Percentiles rank a stretch among this genome's conserved stretches.
These are phyloP conservation scores for Halocaridina rubra DNA, from an alignment of 2,888 invertebrate genomes.

Conservation along the genomic window DNA sequence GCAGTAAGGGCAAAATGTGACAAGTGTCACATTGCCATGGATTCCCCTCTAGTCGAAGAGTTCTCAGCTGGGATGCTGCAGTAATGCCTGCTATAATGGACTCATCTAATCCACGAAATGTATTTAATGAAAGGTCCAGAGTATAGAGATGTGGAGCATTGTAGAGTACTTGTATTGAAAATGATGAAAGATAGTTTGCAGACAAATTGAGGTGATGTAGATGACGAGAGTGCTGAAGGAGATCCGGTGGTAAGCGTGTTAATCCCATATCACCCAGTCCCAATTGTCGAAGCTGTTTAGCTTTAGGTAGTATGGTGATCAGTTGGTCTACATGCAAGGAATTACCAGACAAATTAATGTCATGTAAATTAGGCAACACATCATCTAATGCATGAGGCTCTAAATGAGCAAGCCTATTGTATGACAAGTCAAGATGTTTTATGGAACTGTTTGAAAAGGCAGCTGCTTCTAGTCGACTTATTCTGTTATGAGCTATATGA, in stretches of 20 bases:
- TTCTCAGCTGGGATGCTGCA: slow-evolving; percentile 48
- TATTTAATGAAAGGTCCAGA: slow-evolving; percentile 66
- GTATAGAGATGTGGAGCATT: slow-evolving; percentile 64
- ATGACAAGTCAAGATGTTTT: slow-evolving; percentile 79
- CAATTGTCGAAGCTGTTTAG: slow-evolving; percentile 47
- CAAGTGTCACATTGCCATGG: slow-evolving; percentile 67
- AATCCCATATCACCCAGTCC: slow-evolving; percentile 58
- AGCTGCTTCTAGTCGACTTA: slow-evolving; percentile 79
- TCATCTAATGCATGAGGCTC: slow-evolving; percentile 33
- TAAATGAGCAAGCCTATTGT: slow-evolving; percentile 75
- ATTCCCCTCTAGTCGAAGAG: slow-evolving; percentile 65
- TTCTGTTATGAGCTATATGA: slow-evolving; percentile 78
- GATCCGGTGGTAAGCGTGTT: slow-evolving; percentile 51
- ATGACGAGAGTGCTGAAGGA: slow-evolving; percentile 50
- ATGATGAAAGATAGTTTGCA: slow-evolving; percentile 64
- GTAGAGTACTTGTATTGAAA: slow-evolving; percentile 64
- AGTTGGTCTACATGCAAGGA: slow-evolving; percentile 57
- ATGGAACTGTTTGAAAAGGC: slow-evolving; percentile 81
- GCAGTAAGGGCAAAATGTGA: slow-evolving; percentile 65
- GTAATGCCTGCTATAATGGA: slow-evolving; percentile 63
- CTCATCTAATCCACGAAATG: slow-evolving; percentile 64
- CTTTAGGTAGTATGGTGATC: slow-evolving; percentile 35
- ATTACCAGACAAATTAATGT: slow-evolving; percentile 53
- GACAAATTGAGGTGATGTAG: slow-evolving; percentile 66
- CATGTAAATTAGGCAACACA: slow-evolving; percentile 36